A percentile compares a stretch with the other conserved stretches of the same genome.
phyloP scores from a whole-genome alignment of 2,113 vertebrate genomes.

The Brienomyrus brachyistius region DNA sequence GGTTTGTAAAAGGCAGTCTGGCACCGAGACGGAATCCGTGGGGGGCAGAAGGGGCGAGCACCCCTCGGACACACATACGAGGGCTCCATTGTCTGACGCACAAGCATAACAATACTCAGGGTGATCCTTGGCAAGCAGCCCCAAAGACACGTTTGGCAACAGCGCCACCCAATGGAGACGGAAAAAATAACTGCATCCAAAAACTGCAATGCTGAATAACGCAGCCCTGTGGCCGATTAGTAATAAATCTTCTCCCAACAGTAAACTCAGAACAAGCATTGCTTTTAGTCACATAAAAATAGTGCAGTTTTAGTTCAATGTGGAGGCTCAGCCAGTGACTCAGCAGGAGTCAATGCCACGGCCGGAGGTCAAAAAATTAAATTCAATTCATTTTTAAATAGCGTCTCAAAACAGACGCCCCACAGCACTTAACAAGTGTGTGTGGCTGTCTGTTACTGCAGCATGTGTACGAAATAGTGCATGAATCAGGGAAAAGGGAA shows the following conservation, averaged over 20 bases:
- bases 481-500: not conserved
- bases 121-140: not conserved
- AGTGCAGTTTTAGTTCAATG: not conserved
- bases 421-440: not conserved
- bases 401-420: not conserved
- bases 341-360: not conserved
- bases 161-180: not conserved
- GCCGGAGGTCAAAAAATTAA: not conserved
- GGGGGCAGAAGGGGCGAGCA: slow-evolving; percentile 57
- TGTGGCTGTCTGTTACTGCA: not conserved
- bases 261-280: not conserved
- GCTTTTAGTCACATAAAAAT: not conserved
- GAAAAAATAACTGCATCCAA: not conserved
- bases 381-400: not conserved
- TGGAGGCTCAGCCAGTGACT: not conserved
- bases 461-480: not conserved
- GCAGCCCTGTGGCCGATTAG: not conserved
- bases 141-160: too few species aligned
- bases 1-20: slow-evolving; percentile 80
- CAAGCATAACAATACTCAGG: slow-evolving; percentile 16
- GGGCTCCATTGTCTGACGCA: slow-evolving; percentile 53
- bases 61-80: slow-evolving; percentile 59
- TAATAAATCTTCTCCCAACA: not conserved
- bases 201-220: not conserved
- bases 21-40: slow-evolving; percentile 76